Evolutionary conservation across 2,888 invertebrate species (phyloP), one percentile per base, ranked within the genome.

Genomic region (Microchrysa polita): DNA sequence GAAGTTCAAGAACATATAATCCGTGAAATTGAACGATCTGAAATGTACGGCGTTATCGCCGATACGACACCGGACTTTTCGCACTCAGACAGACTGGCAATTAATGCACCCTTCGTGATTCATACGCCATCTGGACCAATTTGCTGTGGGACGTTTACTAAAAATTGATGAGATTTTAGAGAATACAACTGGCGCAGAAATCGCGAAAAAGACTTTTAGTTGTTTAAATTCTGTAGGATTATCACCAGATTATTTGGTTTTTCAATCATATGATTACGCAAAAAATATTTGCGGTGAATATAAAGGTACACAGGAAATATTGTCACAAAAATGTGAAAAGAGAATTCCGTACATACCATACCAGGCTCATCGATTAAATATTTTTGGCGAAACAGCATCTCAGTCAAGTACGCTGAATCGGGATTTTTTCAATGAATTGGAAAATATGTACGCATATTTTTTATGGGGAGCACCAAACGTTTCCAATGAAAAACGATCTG

Each of bases 11-110:
- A 52, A 5, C 4, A 5, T 52, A 5, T 52, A 2, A 4, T 52
- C 14, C 4, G 10, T 16, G 52, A 52, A 52, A 16, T 52, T 16
- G 5, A 52, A 52, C 5, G 10, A 14, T 16, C 52, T 52, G 52
- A 52, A 14, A 16, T 52, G n/a, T 16, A 16, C 16, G 14, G n/a
- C 4, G 16, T 52, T 4, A 52, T 52, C 14, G 52, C n/a, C 52
- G 52, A 52, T 52, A 52, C 52, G 10, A 52, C 52, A 16, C 52
- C 52, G 16, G 52, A 52, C 52, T 52, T 16, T 4, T 52, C 52
- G n/a, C 52, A 52, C 10, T 16, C 14, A 52, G 52, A 52, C 10
- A 4, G 52, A 16, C 52, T 52, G 4, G 52, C 52, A 52, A 52
- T 16, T 4, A 52, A 52, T 10, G 16, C 16, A 16, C 52, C 5